Evolutionary conservation across 2,888 invertebrate species (phyloP), one percentile per base, ranked within the genome.

Genomic region (Tetragonisca angustula): DNA sequence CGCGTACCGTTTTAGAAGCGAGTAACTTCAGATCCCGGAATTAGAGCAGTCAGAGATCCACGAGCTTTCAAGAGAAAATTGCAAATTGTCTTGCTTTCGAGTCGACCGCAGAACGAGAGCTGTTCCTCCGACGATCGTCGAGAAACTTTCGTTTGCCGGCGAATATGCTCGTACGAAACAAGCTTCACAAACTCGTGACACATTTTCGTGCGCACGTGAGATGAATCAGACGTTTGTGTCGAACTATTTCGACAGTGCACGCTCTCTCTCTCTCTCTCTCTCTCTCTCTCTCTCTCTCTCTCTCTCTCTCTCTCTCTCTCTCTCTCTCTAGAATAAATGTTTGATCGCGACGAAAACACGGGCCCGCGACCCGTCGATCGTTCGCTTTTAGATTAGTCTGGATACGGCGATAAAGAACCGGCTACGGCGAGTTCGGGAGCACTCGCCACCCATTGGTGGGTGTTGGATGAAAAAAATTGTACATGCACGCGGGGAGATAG

Each of bases 371-470:
- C 17, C 19, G 17, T 9, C 17, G 24, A 4, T 24, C 19, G 50
- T 19, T 11, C 43, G 43, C 61, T 56, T 76, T 69, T 27, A 76
- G 77, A 81, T 83, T 81, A 85, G 80, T 49, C 64, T 21, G 67
- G 11, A 61, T 13, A 27, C 17, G 62, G 2, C 11, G 85, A 85
- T 85, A 85, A 85, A 56, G 27, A 77, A 85, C 74, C 71, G 79
- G 84, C 74, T 77, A 15, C 56, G 54, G 24, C 80, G 71, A 5
- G 74, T 74, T 85, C 70, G 83, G 62, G 11, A 74, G 70, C 70
- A 19, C 54, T 75, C 61, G 59, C 24, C 72, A 59, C 62, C 76
- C 76, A 84, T 84, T 76, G 83, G 75, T 50, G 69, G 69, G 19
- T 64, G 65, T 59, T 72, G 11, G 59, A 50, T 9, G 52, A 72